Evolutionary conservation across 2,797 vertebrate genomes (phyloP).

Genomic region (Crax fasciolata): DNA sequence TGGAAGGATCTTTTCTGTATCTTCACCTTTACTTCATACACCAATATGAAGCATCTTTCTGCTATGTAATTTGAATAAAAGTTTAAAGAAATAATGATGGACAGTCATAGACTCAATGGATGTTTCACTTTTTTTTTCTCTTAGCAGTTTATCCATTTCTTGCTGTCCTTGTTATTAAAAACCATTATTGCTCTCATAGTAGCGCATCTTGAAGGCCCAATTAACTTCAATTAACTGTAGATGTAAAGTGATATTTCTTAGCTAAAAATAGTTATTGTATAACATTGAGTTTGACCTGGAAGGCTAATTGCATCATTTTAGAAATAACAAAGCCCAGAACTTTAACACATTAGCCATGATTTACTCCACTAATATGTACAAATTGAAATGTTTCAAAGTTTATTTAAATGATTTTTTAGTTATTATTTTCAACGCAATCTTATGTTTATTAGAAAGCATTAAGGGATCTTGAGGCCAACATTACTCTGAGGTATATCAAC

Average conservation of each 20-base stretch:
- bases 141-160: constrained; percentile 3
- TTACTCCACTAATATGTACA: constrained; percentile 16
- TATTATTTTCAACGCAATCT: neutral
- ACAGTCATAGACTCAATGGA: neutral
- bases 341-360: constrained; percentile 4
- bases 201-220: constrained; percentile 22
- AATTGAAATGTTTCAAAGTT: constrained; percentile 32
- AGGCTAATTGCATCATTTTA: constrained; percentile 52
- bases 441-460: constrained; percentile 34
- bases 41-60: neutral
- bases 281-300: constrained; percentile 34
- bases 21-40: neutral
- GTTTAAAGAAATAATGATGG: neutral
- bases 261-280: constrained; percentile 44
- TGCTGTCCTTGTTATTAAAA: constrained; percentile 33
- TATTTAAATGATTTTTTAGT: constrained; percentile 49
- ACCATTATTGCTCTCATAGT: neutral
- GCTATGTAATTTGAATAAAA: neutral
- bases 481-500: constrained; percentile 20
- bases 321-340: constrained; percentile 35
- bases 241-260: constrained; percentile 30
- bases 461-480: neutral
- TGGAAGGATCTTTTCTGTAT: neutral
- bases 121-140: neutral
- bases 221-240: constrained; percentile 50